phyloP scores from a whole-genome alignment of 2,888 invertebrate genomes.

The Lysandra coridon region DNA sequence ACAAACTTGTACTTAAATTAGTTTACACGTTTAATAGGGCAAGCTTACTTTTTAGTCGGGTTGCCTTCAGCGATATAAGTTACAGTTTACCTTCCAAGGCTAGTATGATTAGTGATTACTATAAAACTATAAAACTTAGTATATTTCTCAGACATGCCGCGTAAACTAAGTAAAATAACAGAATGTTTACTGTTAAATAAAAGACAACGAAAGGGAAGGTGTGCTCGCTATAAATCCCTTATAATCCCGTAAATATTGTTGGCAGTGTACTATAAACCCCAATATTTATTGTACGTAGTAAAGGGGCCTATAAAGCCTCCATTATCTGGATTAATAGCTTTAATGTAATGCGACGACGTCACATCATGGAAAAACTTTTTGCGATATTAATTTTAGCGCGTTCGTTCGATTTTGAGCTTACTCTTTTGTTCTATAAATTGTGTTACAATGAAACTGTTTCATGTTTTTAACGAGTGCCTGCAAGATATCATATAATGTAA shows the following conservation, averaged over 20 bases:
- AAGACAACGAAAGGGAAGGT: constrained; percentile 17
- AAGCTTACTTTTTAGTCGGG: background rate
- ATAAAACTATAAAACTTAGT: background rate
- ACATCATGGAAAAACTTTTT: constrained; percentile 26
- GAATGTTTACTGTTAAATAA: background rate
- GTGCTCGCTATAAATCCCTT: constrained; percentile 3
- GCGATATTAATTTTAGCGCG: constrained; percentile 24
- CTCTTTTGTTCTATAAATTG: background rate
- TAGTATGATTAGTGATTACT: background rate
- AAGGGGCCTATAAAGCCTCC: constrained; percentile 31
- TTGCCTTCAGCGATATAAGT: background rate
- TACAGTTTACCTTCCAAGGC: background rate
- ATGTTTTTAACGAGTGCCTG: no score
- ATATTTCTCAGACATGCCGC: background rate
- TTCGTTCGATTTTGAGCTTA: constrained; percentile 6
- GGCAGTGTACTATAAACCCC: constrained; percentile 29
- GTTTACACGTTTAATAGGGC: background rate
- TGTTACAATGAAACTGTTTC: background rate
- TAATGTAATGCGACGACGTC: constrained; percentile 31
- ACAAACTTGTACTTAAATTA: background rate
- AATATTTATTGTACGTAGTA: constrained; percentile 30
- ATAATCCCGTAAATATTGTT: constrained; percentile 27
- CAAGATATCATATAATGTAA: no score
- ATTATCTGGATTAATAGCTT: constrained; percentile 34
- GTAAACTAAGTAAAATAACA: background rate